Base-by-base conservation (phyloP, 2,113 vertebrate genomes). In the Xenopus laevis region DNA sequence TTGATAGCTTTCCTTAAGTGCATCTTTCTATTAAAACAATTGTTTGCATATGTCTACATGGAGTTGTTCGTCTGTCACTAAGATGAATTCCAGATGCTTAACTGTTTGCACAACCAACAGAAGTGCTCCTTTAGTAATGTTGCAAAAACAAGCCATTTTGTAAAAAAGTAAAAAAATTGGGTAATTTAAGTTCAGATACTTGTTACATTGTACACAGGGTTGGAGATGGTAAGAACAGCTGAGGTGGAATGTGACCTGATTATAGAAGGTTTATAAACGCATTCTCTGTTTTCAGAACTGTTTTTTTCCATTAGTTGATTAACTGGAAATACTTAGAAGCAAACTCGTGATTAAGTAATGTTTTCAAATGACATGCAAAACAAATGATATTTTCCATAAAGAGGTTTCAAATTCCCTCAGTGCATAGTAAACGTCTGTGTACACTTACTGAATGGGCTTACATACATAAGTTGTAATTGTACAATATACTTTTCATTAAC, bases 1-100 rank as follows among this genome's bases (percentile, higher is more conserved):
- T 58, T 73, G 46, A 57, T 58, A 73, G 63, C 62, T 59, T 60
- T 74, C 18, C 23, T 60, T 67, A 67, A 74, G 64, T 74, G 66
- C 65, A 74, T 74, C 44, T 60, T 74, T 74, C 60, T 74, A 74
- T 74, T 74, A 60, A 74, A 68, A 20, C 72, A 74, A 74, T 74
- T 74, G 72, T 66, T 74, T 74, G 53, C 72, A 74, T 57, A 74
- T 74, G 72, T 50, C 72, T 67, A 67, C 67, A 74, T 74, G 21
- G 53, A 67, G 72, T 65, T 23, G 59, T 65, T 58, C 27, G 46
- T 67, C 44, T 67, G 57, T 74, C 64, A 74, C 47, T 27, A 47
- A 74, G 64, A 74, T 74, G 21, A 68, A 74, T 74, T 46, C 72
- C 72, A 74, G 72, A 74, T 74, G 72, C 60, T 74, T 74, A 67